A percentile compares a stretch with the other conserved stretches of the same genome.
phyloP scores from a whole-genome alignment of 2,797 vertebrate species.

The Rachycentron canadum region DNA sequence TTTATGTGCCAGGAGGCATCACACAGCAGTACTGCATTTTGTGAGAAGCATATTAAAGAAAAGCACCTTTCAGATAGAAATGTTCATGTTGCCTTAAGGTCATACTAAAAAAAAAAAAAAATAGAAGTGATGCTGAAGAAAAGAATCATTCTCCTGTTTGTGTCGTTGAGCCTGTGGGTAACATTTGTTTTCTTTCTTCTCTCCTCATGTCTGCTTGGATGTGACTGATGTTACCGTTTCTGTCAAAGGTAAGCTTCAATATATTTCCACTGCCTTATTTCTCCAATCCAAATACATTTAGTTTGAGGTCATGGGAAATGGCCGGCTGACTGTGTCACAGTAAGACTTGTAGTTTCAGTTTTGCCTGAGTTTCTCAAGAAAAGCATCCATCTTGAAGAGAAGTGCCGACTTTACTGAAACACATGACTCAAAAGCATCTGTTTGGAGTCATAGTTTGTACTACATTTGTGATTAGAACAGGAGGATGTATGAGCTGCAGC shows the following conservation, averaged over 20 bases:
- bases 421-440: neutral
- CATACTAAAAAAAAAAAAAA: neutral
- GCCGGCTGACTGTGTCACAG: neutral
- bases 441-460: neutral
- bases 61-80: slow-evolving; percentile 31
- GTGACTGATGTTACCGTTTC: slow-evolving; percentile 37
- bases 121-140: slow-evolving; percentile 23
- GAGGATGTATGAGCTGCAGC: neutral
- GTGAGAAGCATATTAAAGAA: slow-evolving; percentile 41
- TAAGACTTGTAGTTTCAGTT: slow-evolving; percentile 6
- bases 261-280: slow-evolving; percentile 12
- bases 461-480: neutral
- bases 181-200: slow-evolving; percentile 57
- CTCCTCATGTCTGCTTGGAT: slow-evolving; percentile 62
- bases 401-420: slow-evolving; percentile 10
- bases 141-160: slow-evolving; percentile 25
- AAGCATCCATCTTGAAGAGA: slow-evolving; percentile 16
- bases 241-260: slow-evolving; percentile 69
- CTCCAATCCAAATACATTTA: slow-evolving; percentile 30
- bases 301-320: slow-evolving; percentile 23
- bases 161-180: slow-evolving; percentile 47
- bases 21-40: slow-evolving; percentile 12
- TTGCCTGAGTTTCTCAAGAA: slow-evolving; percentile 16
- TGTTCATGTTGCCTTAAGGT: slow-evolving; percentile 41
- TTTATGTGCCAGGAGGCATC: slow-evolving; percentile 55